Base-by-base conservation (phyloP, 2,888 invertebrate genomes). In the Tribolium freemani region DNA sequence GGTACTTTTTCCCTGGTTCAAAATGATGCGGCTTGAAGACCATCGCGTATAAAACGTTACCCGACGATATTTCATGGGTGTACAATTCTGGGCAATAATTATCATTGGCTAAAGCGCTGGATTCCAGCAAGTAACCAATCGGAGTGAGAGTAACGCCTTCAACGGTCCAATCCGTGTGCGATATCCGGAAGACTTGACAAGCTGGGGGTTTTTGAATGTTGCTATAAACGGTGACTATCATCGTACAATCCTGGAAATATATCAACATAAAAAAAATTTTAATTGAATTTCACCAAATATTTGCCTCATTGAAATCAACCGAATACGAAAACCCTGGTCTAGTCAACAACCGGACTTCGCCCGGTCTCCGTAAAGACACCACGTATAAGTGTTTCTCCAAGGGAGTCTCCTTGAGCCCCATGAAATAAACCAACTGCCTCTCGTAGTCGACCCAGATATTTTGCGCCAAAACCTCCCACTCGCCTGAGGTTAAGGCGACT, bases 341-440 rank as follows among this genome's bases (percentile, higher is more conserved):
- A 0, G 97, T 97, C 6, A 97, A 88, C 63, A 96, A 87, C 56
- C 93, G 88, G 68, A 94, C 90, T 78, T 93, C 91, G 74, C 92
- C 91, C 0, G 95, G 94, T 46, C 91, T 86, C 21, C 91, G 88
- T 66, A 94, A 86, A 5, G 94, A 92, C 2, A 94, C 94, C 2
- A 93, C 96, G 88, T 96, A 98, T 81, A 98, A 88, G 84, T 98
- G 98, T 77, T 95, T 93, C 87, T 98, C 98, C 73, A 98, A 87
- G 0, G 97, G 96, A 3, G 95, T 93, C 87, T 98, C 97, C 77
- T 93, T 93, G 72, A 96, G 88, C 3, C 95, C 98, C 82, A 95
- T 91, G 88, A 98, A 98, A 88, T 96, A 98, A 1, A 98, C 94
- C 71, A 97, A 88, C 71, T 93, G 91, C 75, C 92, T 89, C 2